Conservation (phyloP, 2,113 vertebrate species). For the Mus musculus region DNA sequence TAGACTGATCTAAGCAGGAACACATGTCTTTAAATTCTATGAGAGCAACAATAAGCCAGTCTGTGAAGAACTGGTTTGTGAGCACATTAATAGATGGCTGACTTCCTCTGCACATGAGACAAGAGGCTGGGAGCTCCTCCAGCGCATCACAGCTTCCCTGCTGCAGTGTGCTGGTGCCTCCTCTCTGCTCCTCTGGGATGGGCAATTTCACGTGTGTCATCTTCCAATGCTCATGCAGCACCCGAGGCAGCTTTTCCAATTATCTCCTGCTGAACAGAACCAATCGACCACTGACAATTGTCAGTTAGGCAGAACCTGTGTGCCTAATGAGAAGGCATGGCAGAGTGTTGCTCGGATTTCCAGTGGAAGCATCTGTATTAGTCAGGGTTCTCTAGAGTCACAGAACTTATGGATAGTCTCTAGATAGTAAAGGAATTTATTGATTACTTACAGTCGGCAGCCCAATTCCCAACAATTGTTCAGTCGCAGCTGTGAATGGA, state of each 20-base stretch:
- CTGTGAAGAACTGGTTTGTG: background rate
- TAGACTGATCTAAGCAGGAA: background rate
- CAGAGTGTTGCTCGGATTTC: conserved; percentile 59
- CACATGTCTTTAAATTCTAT: background rate
- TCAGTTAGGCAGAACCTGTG: conserved; percentile 45
- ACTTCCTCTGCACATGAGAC: background rate
- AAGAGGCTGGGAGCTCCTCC: background rate
- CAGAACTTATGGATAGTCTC: too few species aligned
- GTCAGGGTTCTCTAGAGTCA: too few species aligned
- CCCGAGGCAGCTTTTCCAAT: conserved; percentile 64
- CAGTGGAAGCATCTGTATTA: background rate
- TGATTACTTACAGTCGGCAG: too few species aligned
- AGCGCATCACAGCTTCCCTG: background rate
- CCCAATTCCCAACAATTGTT: too few species aligned
- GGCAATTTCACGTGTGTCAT: conserved; percentile 21
- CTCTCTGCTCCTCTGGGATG: background rate
- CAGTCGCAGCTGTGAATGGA: too few species aligned
- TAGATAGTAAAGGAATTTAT: too few species aligned
- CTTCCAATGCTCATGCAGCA: background rate
- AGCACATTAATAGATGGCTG: background rate
- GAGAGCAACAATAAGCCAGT: background rate
- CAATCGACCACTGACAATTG: background rate
- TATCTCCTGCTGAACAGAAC: conserved; percentile 37
- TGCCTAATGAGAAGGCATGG: conserved; percentile 55
- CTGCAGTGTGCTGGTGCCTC: background rate